Percentiles rank a stretch among this genome's conserved stretches.
Evolutionary conservation across 2,888 invertebrate genomes (phyloP).

Genomic region (Lepeophtheirus nordmannii): DNA sequence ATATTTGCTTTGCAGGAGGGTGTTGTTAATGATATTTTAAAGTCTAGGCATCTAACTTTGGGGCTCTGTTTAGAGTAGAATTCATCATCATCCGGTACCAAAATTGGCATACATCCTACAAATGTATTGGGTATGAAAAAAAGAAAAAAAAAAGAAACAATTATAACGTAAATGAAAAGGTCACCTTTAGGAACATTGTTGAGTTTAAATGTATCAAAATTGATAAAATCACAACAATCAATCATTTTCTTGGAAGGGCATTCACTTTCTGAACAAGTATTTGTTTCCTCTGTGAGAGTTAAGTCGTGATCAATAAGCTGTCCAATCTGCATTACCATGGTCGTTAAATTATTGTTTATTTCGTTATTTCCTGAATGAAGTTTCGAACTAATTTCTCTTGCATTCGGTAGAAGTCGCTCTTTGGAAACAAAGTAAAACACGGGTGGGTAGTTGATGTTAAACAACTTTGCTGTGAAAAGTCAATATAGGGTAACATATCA

Average conservation of each 20-base stretch:
- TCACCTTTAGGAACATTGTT: neutral
- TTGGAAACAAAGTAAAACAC: neutral
- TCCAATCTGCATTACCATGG: conserved; percentile 24
- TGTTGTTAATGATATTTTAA: neutral
- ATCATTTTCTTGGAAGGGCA: neutral
- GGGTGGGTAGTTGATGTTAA: neutral
- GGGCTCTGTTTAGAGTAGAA: conserved; percentile 49
- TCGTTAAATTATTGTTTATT: neutral
- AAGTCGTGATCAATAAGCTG: conserved; percentile 25
- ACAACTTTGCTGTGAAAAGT: neutral
- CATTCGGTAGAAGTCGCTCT: conserved; percentile 2
- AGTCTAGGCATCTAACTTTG: conserved; percentile 29
- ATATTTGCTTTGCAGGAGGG: neutral
- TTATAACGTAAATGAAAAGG: neutral
- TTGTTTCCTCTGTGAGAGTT: conserved; percentile 18
- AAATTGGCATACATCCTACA: conserved; percentile 52
- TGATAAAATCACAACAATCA: conserved; percentile 13
- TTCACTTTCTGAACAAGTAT: conserved; percentile 2
- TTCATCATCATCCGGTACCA: conserved; percentile 45
- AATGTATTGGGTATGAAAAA: neutral
- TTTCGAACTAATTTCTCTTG: neutral
- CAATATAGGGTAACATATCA: neutral
- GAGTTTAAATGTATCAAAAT: neutral
- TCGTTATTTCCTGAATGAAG: neutral
- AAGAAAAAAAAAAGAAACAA: neutral